Percentiles rank a stretch among this genome's conserved stretches.
phyloP scores from a whole-genome alignment of 2,888 invertebrate genomes.

The Epinotia nisella region DNA sequence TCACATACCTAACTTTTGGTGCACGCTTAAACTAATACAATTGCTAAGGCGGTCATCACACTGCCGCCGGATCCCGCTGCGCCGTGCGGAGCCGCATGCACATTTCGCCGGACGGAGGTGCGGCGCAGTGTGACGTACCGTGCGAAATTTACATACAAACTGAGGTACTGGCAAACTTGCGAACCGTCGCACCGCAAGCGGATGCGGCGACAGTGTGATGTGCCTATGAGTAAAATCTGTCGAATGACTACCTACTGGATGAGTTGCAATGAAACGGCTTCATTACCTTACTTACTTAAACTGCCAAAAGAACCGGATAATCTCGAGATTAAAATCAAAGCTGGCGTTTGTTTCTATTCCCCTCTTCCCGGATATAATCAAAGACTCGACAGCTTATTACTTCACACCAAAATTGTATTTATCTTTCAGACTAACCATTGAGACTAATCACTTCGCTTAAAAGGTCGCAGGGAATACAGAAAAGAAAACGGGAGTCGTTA shows the following conservation, averaged over 20 bases:
- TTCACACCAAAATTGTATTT: background rate
- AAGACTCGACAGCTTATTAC: background rate
- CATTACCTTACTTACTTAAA: background rate
- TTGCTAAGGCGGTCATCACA: too few species aligned
- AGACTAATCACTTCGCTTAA: constrained; percentile 2
- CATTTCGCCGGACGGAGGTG: too few species aligned
- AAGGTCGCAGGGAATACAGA: constrained; percentile 2
- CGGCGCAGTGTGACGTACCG: too few species aligned
- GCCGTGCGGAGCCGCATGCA: too few species aligned
- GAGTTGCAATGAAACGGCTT: constrained; percentile 13
- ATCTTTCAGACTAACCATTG: background rate
- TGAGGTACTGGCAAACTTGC: too few species aligned
- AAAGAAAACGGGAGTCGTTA: constrained; percentile 8
- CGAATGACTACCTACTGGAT: background rate
- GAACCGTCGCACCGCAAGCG: too few species aligned
- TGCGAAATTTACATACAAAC: too few species aligned
- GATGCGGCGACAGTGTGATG: too few species aligned
- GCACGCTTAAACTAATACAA: background rate
- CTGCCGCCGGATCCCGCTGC: too few species aligned
- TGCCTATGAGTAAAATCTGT: too few species aligned
- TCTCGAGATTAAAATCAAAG: constrained; percentile 25
- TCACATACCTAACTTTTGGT: background rate
- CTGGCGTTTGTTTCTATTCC: constrained; percentile 11
- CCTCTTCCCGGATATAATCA: background rate
- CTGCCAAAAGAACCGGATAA: constrained; percentile 10